Percentiles rank a stretch among this genome's conserved stretches.
These are phyloP conservation scores for Loris lydekkerianus DNA, from an alignment of 2,797 vertebrate species.

Conservation along the genomic window DNA sequence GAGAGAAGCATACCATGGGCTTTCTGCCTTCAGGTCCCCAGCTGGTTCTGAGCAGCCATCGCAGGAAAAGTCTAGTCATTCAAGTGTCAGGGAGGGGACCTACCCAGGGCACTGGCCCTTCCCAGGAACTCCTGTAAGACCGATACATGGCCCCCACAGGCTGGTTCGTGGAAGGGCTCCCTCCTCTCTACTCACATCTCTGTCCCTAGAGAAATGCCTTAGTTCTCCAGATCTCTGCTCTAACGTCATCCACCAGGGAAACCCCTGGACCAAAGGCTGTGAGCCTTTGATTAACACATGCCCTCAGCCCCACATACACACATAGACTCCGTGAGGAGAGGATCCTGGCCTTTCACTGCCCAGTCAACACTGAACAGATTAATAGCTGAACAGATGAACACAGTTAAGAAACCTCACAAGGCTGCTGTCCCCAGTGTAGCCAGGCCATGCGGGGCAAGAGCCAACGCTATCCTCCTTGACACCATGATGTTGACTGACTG, in stretches of 20 bases:
- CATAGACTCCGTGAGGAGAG: background rate
- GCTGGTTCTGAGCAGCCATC: background rate
- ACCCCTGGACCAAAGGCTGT: background rate
- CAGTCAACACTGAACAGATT: rapidly evolving
- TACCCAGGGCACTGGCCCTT: background rate
- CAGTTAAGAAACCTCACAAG: background rate
- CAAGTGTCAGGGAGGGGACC: background rate
- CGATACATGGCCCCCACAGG: background rate
- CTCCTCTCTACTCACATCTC: no score
- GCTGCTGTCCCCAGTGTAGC: rapidly evolving
- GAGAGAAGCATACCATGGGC: background rate
- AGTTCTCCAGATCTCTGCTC: background rate
- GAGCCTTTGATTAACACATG: background rate
- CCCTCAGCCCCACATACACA: background rate
- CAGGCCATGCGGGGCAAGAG: background rate
- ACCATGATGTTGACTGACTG: rapidly evolving
- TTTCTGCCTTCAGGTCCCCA: background rate
- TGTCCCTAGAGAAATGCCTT: background rate
- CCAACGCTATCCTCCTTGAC: background rate
- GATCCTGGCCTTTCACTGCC: background rate
- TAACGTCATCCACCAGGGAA: background rate
- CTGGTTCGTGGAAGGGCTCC: background rate
- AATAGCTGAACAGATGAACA: background rate
- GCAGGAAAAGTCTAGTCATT: background rate
- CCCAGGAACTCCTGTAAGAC: rapidly evolving